phyloP scores from a whole-genome alignment of 1,140 invertebrate species.

The Dermatophagoides farinae region DNA sequence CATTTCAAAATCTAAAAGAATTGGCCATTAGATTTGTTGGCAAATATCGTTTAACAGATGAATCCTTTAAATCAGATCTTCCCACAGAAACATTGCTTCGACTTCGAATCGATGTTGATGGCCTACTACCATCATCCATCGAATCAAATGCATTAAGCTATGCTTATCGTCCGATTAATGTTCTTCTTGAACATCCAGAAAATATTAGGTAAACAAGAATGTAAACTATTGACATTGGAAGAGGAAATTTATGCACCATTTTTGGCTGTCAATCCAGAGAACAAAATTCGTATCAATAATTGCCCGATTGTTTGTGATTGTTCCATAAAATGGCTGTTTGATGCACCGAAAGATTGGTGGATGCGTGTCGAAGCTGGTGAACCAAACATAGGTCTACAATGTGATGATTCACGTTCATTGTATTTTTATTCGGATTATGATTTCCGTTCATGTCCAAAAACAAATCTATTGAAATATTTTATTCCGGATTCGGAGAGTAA shows the following conservation, averaged over 20 bases:
- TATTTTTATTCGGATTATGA: slow-evolving; percentile 15
- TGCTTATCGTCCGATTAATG: slow-evolving; percentile 12
- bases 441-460: slow-evolving; percentile 12
- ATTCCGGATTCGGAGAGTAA: not conserved
- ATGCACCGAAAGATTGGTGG: slow-evolving; percentile 13
- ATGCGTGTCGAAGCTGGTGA: slow-evolving; percentile 8
- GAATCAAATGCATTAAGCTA: slow-evolving; percentile 9
- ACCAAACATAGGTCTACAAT: slow-evolving; percentile 9
- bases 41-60: slow-evolving; percentile 9
- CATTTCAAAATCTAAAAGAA: not conserved
- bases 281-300: slow-evolving; percentile 4
- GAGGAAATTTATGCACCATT: slow-evolving; percentile 12
- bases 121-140: not conserved
- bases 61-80: slow-evolving; percentile 11
- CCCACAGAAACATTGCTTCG: slow-evolving; percentile 7
- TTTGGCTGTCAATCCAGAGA: slow-evolving; percentile 5
- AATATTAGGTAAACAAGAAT: slow-evolving; percentile 5
- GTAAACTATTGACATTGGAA: slow-evolving; percentile 7
- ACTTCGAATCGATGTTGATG: slow-evolving; percentile 4
- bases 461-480: slow-evolving; percentile 14
- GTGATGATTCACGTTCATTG: slow-evolving; percentile 11
- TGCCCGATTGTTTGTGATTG: slow-evolving; percentile 10
- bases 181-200: slow-evolving; percentile 1
- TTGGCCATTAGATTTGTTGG: slow-evolving; percentile 2
- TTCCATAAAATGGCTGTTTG: slow-evolving; percentile 8